Evolutionary conservation across 92 coral and sea anemone genomes (phyloP), one percentile per base, ranked within the genome.

Genomic region (Heteractis magnifica): DNA sequence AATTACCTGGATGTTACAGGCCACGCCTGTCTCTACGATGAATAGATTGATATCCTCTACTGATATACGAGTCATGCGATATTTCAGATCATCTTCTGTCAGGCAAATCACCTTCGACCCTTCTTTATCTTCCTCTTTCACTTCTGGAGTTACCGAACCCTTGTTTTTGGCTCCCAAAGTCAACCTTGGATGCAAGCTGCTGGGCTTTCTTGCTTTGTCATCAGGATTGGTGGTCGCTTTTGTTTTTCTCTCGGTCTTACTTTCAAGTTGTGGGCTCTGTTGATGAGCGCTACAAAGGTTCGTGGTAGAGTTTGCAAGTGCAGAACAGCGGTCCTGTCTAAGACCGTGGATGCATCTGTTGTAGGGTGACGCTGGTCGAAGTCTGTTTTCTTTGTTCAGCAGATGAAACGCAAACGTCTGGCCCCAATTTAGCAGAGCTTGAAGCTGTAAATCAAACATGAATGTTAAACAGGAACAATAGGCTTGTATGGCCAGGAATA

Each of bases 11-110:
- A 97, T 70, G 86, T 92, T 94, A 80, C 99, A 97, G 49, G 97
- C 95, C 56, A 95, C 93, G 3, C 98, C 94, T 8, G 97, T 85
- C 87, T 97, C 99, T 18, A 97, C 98, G 62, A 97, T 72, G 76
- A 87, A 97, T 87, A 97, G 74, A 77, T 90, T 87, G 65, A 97
- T 73, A 59, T 88, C 91, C 84, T 94, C 99, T 5, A 97, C 73
- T 23, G 99, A 97, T 49, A 97, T 88, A 64, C 99, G 86, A 10
- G 94, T 90, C 91, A 97, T 89, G 62, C 88, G 91, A 86, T 97
- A 97, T 84, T 97, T 97, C 16, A 97, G 89, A 78, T 97, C 98
- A 70, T 91, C 95, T 77, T 97, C 99, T 3, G 98, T 90, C 19
- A 89, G 88, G 81, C 99, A 97, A 78, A 95, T 26, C 49, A 86